These are phyloP conservation scores for Pygocentrus nattereri DNA, from an alignment of 2,797 vertebrate species.

Conservation along the genomic window DNA sequence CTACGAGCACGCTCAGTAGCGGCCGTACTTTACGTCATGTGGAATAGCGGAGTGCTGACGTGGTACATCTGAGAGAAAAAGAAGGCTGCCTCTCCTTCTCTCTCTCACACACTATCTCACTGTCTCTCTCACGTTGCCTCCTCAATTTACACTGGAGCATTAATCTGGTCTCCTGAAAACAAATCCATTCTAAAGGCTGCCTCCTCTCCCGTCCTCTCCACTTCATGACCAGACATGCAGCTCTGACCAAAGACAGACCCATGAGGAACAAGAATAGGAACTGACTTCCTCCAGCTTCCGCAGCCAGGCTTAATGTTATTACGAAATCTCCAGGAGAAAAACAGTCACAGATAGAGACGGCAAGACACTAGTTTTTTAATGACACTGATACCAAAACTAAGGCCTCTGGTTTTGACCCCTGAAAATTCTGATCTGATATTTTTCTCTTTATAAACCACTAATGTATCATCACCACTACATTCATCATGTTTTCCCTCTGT, in stretches of 20 bases:
- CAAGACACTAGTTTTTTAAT: too few species aligned
- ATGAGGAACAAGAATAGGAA: slow-evolving; percentile 39
- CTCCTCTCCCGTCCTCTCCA: slow-evolving; percentile 2
- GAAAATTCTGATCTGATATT: too few species aligned
- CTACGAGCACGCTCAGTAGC: slow-evolving; percentile 26
- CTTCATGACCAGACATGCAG: neutral
- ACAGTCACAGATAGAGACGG: too few species aligned
- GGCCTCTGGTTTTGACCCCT: too few species aligned
- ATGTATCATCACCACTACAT: too few species aligned
- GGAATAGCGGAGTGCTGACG: slow-evolving; percentile 59
- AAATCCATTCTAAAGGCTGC: neutral
- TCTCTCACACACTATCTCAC: slow-evolving; percentile 14
- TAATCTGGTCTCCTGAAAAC: neutral
- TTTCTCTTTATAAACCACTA: too few species aligned
- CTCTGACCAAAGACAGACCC: slow-evolving; percentile 26
- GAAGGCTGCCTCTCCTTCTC: neutral
- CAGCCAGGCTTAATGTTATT: neutral
- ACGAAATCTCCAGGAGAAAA: slow-evolving; percentile 10
- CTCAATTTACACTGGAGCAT: slow-evolving; percentile 14
- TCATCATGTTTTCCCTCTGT: too few species aligned
- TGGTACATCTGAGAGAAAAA: slow-evolving; percentile 44
- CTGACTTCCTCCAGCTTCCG: slow-evolving; percentile 22
- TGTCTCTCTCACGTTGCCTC: neutral
- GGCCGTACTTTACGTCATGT: neutral
- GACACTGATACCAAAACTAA: too few species aligned